Conservation (phyloP, 2,113 vertebrate species). For the Chamaetylas fuelleborni region DNA sequence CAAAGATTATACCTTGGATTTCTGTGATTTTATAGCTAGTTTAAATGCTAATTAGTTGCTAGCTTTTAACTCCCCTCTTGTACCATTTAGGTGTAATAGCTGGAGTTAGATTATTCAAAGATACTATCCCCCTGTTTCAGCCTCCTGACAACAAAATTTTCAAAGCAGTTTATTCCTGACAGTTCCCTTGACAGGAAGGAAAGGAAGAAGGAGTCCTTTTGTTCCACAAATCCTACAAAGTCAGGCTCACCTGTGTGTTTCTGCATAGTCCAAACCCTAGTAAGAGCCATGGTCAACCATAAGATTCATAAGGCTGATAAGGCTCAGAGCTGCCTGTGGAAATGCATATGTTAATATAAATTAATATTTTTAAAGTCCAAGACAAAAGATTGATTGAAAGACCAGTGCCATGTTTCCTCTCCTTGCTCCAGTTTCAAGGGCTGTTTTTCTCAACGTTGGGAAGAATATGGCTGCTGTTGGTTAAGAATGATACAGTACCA, state of each 20-base stretch:
- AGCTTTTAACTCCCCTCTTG: background rate
- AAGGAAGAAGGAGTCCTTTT: background rate
- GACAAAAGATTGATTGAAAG: background rate
- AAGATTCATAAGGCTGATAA: background rate
- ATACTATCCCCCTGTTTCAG: background rate
- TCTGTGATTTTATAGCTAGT: background rate
- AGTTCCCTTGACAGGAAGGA: accelerated
- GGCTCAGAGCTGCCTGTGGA: background rate
- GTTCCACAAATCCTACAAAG: background rate
- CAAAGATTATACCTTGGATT: background rate
- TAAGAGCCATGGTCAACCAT: background rate
- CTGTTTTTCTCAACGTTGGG: background rate
- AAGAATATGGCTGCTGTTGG: background rate
- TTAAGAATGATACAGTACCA: background rate
- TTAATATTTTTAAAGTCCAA: background rate
- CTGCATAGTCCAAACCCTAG: background rate
- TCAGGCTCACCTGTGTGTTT: background rate
- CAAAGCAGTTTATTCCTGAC: background rate
- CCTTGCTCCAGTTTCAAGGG: background rate
- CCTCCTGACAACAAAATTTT: background rate
- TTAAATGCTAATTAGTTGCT: background rate
- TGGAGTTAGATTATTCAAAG: background rate
- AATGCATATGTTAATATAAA: background rate
- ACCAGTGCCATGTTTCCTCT: background rate
- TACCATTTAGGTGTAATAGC: background rate